phyloP scores from a whole-genome alignment of 2,888 invertebrate species.

The Byasa hedistus region DNA sequence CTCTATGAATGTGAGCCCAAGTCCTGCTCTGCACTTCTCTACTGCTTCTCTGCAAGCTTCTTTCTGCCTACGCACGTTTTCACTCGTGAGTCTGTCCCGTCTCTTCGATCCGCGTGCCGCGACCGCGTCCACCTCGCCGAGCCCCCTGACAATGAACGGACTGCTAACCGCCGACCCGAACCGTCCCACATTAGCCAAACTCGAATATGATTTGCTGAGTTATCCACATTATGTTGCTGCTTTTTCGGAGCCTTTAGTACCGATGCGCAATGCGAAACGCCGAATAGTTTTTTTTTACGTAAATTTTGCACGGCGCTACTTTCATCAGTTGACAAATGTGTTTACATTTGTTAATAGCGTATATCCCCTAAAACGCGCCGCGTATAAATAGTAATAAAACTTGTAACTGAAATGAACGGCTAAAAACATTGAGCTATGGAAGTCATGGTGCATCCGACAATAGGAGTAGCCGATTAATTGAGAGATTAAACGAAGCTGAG shows the following conservation, averaged over 20 bases:
- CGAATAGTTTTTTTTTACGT: slow-evolving; percentile 33
- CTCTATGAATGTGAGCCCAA: slow-evolving; percentile 71
- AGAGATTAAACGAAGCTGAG: slow-evolving; percentile 57
- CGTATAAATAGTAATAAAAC: not conserved
- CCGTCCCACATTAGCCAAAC: slow-evolving; percentile 54
- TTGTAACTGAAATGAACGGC: not conserved
- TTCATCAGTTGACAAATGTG: not conserved
- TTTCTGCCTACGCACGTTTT: slow-evolving; percentile 79
- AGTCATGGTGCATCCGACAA: not conserved
- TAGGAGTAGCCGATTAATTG: slow-evolving; percentile 16
- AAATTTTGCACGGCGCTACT: not conserved
- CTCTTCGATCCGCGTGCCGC: slow-evolving; percentile 56
- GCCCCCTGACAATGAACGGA: slow-evolving; percentile 49
- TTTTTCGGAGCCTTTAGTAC: slow-evolving; percentile 67
- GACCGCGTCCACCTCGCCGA: slow-evolving; percentile 33
- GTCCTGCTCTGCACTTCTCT: slow-evolving; percentile 80
- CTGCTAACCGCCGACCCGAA: slow-evolving; percentile 50
- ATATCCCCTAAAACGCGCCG: slow-evolving; percentile 4
- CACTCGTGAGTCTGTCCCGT: slow-evolving; percentile 63
- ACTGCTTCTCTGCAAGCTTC: slow-evolving; percentile 80
- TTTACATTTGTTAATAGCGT: not conserved
- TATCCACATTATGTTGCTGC: slow-evolving; percentile 72
- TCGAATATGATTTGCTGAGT: slow-evolving; percentile 66
- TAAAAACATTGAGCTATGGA: not conserved
- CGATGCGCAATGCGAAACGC: slow-evolving; percentile 54